phyloP scores from a whole-genome alignment of 2,888 invertebrate genomes.

The Pseudolycoriella hygida region DNA sequence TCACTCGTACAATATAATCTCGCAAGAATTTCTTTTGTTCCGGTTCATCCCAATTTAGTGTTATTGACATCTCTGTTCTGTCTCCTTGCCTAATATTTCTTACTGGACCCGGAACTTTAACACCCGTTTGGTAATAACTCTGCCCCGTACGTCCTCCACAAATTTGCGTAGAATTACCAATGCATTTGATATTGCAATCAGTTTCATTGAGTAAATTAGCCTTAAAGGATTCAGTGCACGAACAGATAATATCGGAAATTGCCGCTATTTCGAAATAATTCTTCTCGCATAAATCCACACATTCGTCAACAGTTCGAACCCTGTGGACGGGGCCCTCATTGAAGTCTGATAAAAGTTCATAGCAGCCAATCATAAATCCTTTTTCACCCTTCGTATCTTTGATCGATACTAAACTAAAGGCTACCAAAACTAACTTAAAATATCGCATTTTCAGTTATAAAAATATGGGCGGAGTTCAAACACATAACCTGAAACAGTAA shows the following conservation, averaged over 20 bases:
- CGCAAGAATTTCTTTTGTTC: constrained; percentile 34
- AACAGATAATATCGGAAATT: constrained; percentile 19
- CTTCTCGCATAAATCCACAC: not conserved
- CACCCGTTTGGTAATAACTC: constrained; percentile 49
- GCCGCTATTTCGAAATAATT: constrained; percentile 9
- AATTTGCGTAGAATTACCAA: constrained; percentile 37
- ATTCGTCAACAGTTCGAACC: not conserved
- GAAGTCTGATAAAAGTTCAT: no score
- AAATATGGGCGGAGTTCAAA: no score
- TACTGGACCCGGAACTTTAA: constrained; percentile 49
- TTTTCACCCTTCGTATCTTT: no score
- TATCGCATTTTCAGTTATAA: no score
- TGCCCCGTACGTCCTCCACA: constrained; percentile 52
- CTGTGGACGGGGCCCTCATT: no score
- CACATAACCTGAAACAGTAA: no score
- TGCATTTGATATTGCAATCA: constrained; percentile 39
- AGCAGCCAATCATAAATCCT: no score
- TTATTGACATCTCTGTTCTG: constrained; percentile 42
- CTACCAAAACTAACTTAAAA: no score
- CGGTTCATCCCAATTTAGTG: constrained; percentile 39
- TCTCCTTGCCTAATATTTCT: constrained; percentile 37
- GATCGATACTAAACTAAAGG: no score
- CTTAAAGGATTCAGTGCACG: constrained; percentile 31
- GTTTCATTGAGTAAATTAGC: constrained; percentile 29
- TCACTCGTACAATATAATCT: constrained; percentile 37